Conservation (phyloP, 2,888 invertebrate genomes). For the Corythucha ciliata region DNA sequence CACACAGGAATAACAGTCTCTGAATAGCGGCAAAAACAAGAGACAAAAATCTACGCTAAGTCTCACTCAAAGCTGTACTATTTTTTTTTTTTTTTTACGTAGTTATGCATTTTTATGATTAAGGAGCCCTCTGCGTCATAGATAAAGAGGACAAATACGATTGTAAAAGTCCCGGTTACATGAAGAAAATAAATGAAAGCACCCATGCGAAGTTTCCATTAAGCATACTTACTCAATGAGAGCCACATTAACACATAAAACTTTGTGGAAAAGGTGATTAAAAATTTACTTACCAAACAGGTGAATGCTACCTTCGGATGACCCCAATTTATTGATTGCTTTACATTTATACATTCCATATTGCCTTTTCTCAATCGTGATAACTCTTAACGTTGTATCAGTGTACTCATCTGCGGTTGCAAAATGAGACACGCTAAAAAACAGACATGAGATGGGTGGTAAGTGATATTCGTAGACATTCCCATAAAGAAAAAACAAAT, state of each 20-base stretch:
- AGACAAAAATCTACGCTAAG: neutral
- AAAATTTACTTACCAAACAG: slow-evolving; percentile 58
- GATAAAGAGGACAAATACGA: neutral
- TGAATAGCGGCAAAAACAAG: slow-evolving; percentile 42
- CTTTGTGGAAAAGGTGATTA: neutral
- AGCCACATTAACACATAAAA: neutral
- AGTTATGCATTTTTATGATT: neutral
- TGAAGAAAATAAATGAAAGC: too few species aligned
- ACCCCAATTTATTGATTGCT: slow-evolving; percentile 79
- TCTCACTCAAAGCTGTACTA: neutral
- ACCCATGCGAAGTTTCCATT: too few species aligned
- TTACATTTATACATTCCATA: slow-evolving; percentile 78
- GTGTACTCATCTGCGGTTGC: slow-evolving; percentile 87
- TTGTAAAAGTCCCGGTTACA: too few species aligned
- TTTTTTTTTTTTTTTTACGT: neutral
- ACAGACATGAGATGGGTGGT: neutral
- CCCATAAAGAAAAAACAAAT: neutral
- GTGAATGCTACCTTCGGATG: slow-evolving; percentile 67
- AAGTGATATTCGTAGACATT: neutral
- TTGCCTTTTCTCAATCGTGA: slow-evolving; percentile 83
- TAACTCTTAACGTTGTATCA: slow-evolving; percentile 77
- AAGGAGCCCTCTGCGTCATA: neutral
- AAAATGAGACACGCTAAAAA: slow-evolving; percentile 69
- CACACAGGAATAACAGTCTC: slow-evolving; percentile 87
- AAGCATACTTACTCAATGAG: too few species aligned